Evolutionary conservation across 2,113 vertebrate species (phyloP), one percentile per base, ranked within the genome.

Genomic region (Cochlearius cochlearius): DNA sequence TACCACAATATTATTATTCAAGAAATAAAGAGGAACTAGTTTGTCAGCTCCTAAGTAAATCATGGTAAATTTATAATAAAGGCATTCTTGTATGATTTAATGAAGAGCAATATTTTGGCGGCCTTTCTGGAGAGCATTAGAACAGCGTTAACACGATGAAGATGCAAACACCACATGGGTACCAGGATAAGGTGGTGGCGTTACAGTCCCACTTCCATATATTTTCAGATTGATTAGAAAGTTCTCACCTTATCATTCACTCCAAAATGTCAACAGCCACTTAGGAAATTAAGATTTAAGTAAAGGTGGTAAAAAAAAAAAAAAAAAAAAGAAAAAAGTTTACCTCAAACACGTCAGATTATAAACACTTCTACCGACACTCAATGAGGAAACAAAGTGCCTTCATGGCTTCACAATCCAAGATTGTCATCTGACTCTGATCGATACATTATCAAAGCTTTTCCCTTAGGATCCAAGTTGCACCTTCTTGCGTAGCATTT

Each of bases 191-290:
- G 10, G 15, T 52, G 39, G 2, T 82, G 19, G 2, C 79, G 19
- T 64, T 39, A 34, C 21, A 59, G 80, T 30, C 36, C 56, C 25
- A 75, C 52, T 86, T 62, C 47, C 55, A 36, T 13, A 13, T 39
- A 52, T 81, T 83, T 87, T 56, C 47, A 72, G n/a, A 15, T 52
- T 76, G 38, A 75, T 87, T 76, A 53, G 38, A 64, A 49, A 39
- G 64, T 86, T 91, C 38, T 17, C 39, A 71, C 63, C 59, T 84
- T 68, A 77, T 21, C n/a, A 47, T 59, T 94, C 62, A 90, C 27
- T 94, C 66, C 27, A 58, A 94, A 88, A 93, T 60, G 77, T 81
- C 80, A 94, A 86, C 83, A 89, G 43, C 47, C 43, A 82, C 84
- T 89, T 87, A 58, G 0, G 4, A 93, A 94, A 91, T 90, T 66